These are phyloP conservation scores for Orthosia gracilis DNA, from an alignment of 2,888 invertebrate genomes.

Conservation along the genomic window DNA sequence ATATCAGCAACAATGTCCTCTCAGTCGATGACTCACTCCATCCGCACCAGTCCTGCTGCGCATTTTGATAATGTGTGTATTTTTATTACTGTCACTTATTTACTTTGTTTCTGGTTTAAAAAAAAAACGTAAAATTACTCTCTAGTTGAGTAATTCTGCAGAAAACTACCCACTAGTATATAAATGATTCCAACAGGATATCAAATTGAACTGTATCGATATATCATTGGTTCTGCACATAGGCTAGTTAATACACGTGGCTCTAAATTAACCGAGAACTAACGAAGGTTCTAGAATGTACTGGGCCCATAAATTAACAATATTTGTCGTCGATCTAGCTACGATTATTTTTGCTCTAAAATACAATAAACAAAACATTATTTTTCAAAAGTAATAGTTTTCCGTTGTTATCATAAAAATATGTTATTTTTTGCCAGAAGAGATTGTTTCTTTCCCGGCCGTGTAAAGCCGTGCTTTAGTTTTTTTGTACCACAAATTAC, in stretches of 20 bases:
- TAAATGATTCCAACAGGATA: neutral
- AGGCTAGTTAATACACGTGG: no score
- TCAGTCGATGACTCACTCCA: conserved; percentile 24
- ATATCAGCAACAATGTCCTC: conserved; percentile 26
- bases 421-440: no score
- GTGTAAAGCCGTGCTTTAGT: conserved; percentile 15
- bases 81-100: neutral
- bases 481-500: conserved; percentile 36
- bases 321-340: no score
- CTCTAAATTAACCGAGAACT: neutral
- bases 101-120: conserved; percentile 7
- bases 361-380: no score
- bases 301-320: no score
- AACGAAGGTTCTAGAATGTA: neutral
- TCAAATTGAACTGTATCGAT: neutral
- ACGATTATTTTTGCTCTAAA: no score
- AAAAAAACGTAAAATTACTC: neutral
- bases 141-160: neutral
- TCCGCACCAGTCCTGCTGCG: neutral
- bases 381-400: no score
- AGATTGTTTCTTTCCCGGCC: neutral
- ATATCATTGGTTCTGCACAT: neutral
- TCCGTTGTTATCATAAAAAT: no score
- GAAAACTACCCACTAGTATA: neutral
- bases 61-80: conserved; percentile 26